Base-by-base conservation (phyloP, 1,140 invertebrate species). In the Phocides pigmalion region DNA sequence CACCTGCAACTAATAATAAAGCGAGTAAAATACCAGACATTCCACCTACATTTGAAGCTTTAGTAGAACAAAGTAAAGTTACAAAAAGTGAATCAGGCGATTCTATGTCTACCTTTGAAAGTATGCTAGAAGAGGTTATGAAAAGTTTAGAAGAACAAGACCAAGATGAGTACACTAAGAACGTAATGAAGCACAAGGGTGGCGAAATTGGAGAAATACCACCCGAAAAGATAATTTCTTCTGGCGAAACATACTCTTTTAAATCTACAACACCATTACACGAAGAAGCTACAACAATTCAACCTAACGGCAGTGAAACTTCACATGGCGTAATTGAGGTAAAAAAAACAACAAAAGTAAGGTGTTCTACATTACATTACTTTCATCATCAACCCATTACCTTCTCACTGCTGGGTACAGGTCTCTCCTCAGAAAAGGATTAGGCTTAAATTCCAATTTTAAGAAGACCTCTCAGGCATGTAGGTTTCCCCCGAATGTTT, bases 171-270 rank as follows among this genome's bases (percentile, higher is more conserved):
- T 92, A 92, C 59, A 83, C 82, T 11, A 80, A 65, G 8, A 88
- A 86, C 15, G 89, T 92, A 0, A 92, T 87, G 85, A 92, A 92
- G 72, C 89, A 92, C 39, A 90, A 91, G 74, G 89, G 88, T 1
- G 91, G 91, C n/a, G 90, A 92, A 78, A 92, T 92, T 58, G 91
- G 90, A 0, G 90, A 92, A 72, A 92, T 92, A 62, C 89, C 90
- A 28, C 90, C 89, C 1, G 89, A 91, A 64, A 84, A 69, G 74
- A 78, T 87, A 15, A 87, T 89, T 66, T 78, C 84, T 16, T 83
- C 82, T 6, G 86, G 76, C 50, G 87, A 86, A 47, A 82, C 70
- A 37, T 74, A 76, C 41, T 70, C 68, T 14, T 25, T 66, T 3
- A 85, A 79, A 68, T 59, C 75, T 0, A 83, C 81, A 12, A 75